Base-by-base conservation (phyloP, 2,888 invertebrate species). In the Lysandra coridon region DNA sequence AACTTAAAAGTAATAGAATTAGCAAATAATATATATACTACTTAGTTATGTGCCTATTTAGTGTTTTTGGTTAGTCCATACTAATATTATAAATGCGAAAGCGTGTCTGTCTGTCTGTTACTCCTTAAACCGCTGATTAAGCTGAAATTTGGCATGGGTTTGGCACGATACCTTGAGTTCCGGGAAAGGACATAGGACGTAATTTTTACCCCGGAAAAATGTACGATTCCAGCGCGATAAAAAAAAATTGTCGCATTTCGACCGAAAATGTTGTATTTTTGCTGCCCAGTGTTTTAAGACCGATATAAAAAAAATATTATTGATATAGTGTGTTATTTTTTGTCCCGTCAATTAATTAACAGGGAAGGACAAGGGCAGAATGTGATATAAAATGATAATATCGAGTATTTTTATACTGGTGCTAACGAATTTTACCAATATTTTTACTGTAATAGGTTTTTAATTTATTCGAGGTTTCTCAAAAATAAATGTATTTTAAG, bases 261-360 rank as follows among this genome's bases (percentile, higher is more conserved):
- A 37, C 12, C 1, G 5, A 53, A n/a, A 12, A 33, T 53, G 33
- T 49, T 76, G 57, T 57, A 76, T 76, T 76, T 76, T 76, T 76
- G 76, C 33, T 57, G 76, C 76, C 76, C 76, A 76, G 76, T 76
- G 76, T 76, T 44, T 44, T 40, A 74, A 74, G n/a, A 5, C 23
- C n/a, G n/a, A 40, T 37, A 23, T 37, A 73, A 12, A 64, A 62
- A n/a, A 62, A 62, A 23, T 10, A 10, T n/a, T 10, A 7, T 62
- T n/a, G 62, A 6, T 62, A 62, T 6, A 6, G n/a, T 23, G 17
- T 23, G 23, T 62, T 62, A n/a, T 64, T 64, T 23, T 64, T 64
- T 64, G 64, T 64, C 23, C 3, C 64, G 10, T 10, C 23, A 69
- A 33, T 37, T 17, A 5, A 69, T 69, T 17, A 33, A 69, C 4